phyloP scores from a whole-genome alignment of 1,140 invertebrate genomes.

The Drosophila sp. region DNA sequence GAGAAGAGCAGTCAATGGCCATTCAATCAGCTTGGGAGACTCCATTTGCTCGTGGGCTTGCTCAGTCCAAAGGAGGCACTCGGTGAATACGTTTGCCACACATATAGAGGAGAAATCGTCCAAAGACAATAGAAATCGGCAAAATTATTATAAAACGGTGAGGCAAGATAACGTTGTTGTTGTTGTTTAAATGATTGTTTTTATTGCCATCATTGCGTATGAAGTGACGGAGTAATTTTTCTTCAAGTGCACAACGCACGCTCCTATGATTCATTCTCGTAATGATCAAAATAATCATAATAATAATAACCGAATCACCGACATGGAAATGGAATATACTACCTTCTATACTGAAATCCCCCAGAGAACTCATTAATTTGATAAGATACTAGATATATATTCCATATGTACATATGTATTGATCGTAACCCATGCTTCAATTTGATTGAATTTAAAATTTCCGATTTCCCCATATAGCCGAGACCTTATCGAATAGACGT shows the following conservation, averaged over 20 bases:
- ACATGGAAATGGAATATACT: slow-evolving; percentile 1
- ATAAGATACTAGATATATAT: slow-evolving; percentile 57
- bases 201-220: slow-evolving; percentile 53
- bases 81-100: slow-evolving; percentile 50
- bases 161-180: slow-evolving; percentile 47
- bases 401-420: slow-evolving; percentile 38
- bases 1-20: slow-evolving; percentile 47
- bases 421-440: slow-evolving; percentile 1
- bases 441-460: slow-evolving; percentile 39
- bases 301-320: not conserved
- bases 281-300: slow-evolving; percentile 31
- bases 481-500: slow-evolving; percentile 55
- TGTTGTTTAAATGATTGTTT: slow-evolving; percentile 28
- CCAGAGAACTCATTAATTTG: slow-evolving; percentile 62
- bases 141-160: slow-evolving; percentile 34
- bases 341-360: slow-evolving; percentile 38
- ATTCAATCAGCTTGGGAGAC: slow-evolving; percentile 41
- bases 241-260: slow-evolving; percentile 35
- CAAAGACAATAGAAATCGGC: slow-evolving; percentile 9
- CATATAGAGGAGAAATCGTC: not conserved
- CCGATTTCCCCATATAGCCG: slow-evolving; percentile 71
- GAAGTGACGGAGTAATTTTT: slow-evolving; percentile 41
- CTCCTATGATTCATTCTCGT: slow-evolving; percentile 50
- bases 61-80: slow-evolving; percentile 64
- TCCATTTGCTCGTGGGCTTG: slow-evolving; percentile 11